Base-by-base conservation (phyloP, 2,888 invertebrate species). In the Lasioglossum calceatum region DNA sequence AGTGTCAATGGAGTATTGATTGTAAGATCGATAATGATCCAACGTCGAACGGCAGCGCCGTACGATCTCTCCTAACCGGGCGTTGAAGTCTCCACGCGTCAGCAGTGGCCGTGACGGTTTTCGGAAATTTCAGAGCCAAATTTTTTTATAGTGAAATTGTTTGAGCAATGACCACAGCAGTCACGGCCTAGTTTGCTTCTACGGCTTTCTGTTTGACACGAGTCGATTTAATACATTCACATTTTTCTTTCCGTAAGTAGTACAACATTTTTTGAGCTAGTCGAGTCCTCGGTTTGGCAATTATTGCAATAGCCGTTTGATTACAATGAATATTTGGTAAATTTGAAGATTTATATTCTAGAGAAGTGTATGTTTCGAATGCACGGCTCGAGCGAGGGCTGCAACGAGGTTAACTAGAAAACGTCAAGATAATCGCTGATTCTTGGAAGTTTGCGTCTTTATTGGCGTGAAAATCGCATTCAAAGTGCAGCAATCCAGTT, bases 401-500 rank as follows among this genome's bases (percentile, higher is more conserved):
- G 19, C 50, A 5, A 7, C 50, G 50, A 50, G 19, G 50, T 50
- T 50, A 50, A 50, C 4, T 58, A 58, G n/a, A 58, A n/a, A 27
- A 58, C 58, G 58, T n/a, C 27, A 12, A 27, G n/a, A 61, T 61
- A n/a, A 61, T 61, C 8, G 58, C n/a, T n/a, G 27, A 61, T 54
- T 27, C 14, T 32, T 32, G 5, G 27, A 16, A 8, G 8, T 67
- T 10, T 19, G 67, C 67, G 67, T 19, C 19, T 67, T 12, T 8
- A 70, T n/a, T n/a, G 36, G 44, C 61, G 19, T 36, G 67, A 47
- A 47, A 70, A 77, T 70, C 54, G 39, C 39, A 54, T 50, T 78
- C 39, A 27, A 67, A 74, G 54, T 32, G n/a, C 27, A 42, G 71
- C 36, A 71, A 76, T 84, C 61, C 44, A 42, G 47, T 76, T 81